A percentile compares a stretch with the other conserved stretches of the same genome.
phyloP scores from a whole-genome alignment of 1,140 invertebrate species.

The Araneus ventricosus region DNA sequence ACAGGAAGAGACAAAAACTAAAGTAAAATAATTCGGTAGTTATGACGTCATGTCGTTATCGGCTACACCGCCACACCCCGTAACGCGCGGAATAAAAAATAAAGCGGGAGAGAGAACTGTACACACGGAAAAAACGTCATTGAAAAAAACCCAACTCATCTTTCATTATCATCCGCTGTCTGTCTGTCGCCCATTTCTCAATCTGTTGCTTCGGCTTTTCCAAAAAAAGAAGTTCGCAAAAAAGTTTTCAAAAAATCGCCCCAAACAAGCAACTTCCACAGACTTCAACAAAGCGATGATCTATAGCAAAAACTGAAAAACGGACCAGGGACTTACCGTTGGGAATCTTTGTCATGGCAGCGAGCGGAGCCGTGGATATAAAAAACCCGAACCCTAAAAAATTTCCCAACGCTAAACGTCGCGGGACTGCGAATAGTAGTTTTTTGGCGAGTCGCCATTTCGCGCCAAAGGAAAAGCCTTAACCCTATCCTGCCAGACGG shows the following conservation, averaged over 20 bases:
- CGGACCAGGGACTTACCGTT: slow-evolving; percentile 52
- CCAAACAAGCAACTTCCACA: neutral
- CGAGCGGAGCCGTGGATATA: neutral
- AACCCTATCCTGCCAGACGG: slow-evolving; percentile 75
- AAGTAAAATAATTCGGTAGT: slow-evolving; percentile 31
- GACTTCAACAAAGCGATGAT: neutral
- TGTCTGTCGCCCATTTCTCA: neutral
- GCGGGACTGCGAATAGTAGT: slow-evolving; percentile 56
- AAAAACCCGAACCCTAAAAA: slow-evolving; percentile 44
- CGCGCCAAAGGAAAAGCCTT: slow-evolving; percentile 74
- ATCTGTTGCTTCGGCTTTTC: slow-evolving; percentile 20
- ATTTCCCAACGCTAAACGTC: neutral
- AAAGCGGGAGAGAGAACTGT: neutral
- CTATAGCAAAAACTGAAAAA: neutral
- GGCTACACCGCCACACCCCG: slow-evolving; percentile 48
- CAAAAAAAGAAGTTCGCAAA: neutral
- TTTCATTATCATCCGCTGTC: slow-evolving; percentile 37
- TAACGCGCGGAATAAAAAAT: slow-evolving; percentile 16
- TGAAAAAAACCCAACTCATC: slow-evolving; percentile 20
- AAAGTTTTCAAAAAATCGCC: neutral
- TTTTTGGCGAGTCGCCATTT: slow-evolving; percentile 73
- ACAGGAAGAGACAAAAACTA: neutral
- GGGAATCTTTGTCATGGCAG: slow-evolving; percentile 65
- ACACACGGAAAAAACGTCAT: slow-evolving; percentile 19
- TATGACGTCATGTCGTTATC: slow-evolving; percentile 63